Evolutionary conservation across 2,113 vertebrate species (phyloP), one percentile per base, ranked within the genome.

Genomic region (Toxotes jaculatrix): DNA sequence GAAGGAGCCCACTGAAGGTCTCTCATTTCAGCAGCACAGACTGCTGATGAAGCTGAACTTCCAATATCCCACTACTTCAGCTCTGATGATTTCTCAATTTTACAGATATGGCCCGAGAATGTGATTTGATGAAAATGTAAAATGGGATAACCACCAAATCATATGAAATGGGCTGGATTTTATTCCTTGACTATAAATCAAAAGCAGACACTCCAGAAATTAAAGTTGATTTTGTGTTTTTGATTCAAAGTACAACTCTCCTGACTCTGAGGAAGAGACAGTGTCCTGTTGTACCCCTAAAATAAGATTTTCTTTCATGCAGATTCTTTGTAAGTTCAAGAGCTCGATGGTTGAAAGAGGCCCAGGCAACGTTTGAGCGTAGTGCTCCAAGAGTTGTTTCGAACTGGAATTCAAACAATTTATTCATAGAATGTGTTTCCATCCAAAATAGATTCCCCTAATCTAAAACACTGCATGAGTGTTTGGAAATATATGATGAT

Each of bases 41-140:
- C 91, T 93, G 95, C 94, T 93, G 95, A 95, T 93, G 91, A 94
- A 92, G 92, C 93, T 84, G 87, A 93, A 93, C 93, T 91, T 93
- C 89, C 94, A 94, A 95, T 93, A 92, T 94, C 89, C 89, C 86
- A 59, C 86, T 70, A 90, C 91, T 92, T 90, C 91, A 90, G 92
- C 94, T 90, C 84, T 84, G 85, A 93, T 90, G 83, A 92, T 92
- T 93, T 93, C 92, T 92, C 92, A 94, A 93, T 94, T 95, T 95
- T 93, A 94, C 89, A 95, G 93, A 94, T 94, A 91, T 88, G 90
- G 90, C 90, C 88, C 27, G 78, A 92, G 88, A 94, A 92, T 88
- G 84, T 88, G 83, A 91, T 93, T 91, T 90, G 91, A 95, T 93
- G 86, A 92, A 94, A 95, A 94, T 90, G 89, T 92, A 90, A 91